Evolutionary conservation across 2,113 vertebrate genomes (phyloP).

Genomic region (rat (Rattus norvegicus)): GRCr8 NC_086031.1:108129001-108129500

Average conservation of each 20-base stretch:
- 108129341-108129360: conserved; percentile 80
- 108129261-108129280: conserved; percentile 71
- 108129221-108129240: not conserved
- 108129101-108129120: not conserved
- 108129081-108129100: not conserved
- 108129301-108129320: conserved; percentile 37
- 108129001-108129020: not conserved
- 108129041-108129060: not conserved
- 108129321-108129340: conserved; percentile 66
- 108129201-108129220: not conserved
- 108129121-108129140: not conserved
- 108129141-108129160: not conserved
- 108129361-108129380: conserved; percentile 76
- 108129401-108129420: conserved; percentile 76
- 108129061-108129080: not conserved
- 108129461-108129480: conserved; percentile 52
- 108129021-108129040: not conserved
- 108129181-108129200: not conserved
- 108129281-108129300: conserved; percentile 65
- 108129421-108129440: conserved; percentile 67
- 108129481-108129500: conserved; percentile 70
- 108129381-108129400: conserved; percentile 77
- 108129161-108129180: not conserved
- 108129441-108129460: not conserved
- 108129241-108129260: conserved; percentile 30